Evolutionary conservation across 1,140 invertebrate genomes (phyloP).

Genomic region (Sycophila sp.): DNA sequence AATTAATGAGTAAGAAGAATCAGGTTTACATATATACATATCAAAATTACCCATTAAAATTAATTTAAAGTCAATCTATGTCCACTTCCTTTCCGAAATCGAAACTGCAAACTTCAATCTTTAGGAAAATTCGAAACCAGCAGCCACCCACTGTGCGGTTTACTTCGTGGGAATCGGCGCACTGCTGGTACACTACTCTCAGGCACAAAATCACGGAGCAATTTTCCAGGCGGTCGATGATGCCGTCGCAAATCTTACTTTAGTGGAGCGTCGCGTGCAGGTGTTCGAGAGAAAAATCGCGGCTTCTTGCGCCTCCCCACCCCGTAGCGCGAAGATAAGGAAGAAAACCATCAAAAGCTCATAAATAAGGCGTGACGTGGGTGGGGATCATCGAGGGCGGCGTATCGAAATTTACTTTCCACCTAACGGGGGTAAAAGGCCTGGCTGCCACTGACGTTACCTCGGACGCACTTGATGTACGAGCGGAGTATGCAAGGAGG

Average conservation of each 20-base stretch:
- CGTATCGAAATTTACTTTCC: neutral
- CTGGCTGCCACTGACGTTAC: constrained; percentile 37
- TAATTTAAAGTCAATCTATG: too few species aligned
- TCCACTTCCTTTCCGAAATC: too few species aligned
- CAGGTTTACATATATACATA: too few species aligned
- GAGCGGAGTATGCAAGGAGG: constrained; percentile 55
- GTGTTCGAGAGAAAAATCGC: neutral
- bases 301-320: neutral
- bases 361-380: neutral
- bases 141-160: neutral
- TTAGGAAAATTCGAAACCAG: too few species aligned
- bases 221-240: too few species aligned
- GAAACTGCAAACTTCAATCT: too few species aligned
- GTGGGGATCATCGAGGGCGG: neutral
- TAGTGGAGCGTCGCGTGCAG: neutral
- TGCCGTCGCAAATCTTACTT: too few species aligned
- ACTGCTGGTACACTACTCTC: too few species aligned
- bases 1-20: too few species aligned
- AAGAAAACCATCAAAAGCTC: neutral
- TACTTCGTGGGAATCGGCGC: too few species aligned
- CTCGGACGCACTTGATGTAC: constrained; percentile 60
- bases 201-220: too few species aligned
- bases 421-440: neutral
- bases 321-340: neutral
- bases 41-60: too few species aligned